A percentile compares a stretch with the other conserved stretches of the same genome.
Conservation (phyloP, 2,797 vertebrate genomes). For the Glossophaga mutica region DNA sequence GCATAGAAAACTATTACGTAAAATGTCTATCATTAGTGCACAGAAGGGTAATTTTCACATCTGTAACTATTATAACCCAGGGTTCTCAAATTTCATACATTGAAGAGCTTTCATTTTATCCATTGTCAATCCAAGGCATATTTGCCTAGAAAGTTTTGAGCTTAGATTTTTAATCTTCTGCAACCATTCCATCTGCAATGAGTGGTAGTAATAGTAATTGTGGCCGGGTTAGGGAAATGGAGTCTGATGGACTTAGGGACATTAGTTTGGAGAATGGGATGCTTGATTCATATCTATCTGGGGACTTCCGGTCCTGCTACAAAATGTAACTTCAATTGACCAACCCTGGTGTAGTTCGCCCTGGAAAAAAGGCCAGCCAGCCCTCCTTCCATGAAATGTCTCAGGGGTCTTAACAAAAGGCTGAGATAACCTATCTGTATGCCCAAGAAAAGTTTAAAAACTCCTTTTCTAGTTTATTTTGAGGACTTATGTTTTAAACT, state of each 20-base stretch:
- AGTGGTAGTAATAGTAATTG: not conserved
- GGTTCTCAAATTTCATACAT: not conserved
- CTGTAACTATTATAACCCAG: not conserved
- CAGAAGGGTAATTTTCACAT: not conserved
- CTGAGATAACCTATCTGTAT: not conserved
- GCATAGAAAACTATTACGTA: not conserved
- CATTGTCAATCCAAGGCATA: not conserved
- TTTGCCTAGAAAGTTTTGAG: not conserved
- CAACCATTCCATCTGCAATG: not conserved
- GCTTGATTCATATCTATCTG: not conserved
- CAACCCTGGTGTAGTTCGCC: not conserved
- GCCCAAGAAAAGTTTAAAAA: not conserved
- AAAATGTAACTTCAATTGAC: not conserved
- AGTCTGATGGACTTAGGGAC: not conserved
- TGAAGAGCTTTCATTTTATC: not conserved
- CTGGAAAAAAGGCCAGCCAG: not conserved
- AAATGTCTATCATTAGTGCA: not conserved
- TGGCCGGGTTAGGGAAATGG: no score
- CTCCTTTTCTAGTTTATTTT: not conserved
- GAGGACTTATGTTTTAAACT: constrained; percentile 20
- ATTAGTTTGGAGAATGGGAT: not conserved
- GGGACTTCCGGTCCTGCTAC: not conserved
- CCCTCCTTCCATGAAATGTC: not conserved
- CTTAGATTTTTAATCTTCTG: not conserved
- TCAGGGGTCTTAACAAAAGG: not conserved